Evolutionary conservation across 2,113 vertebrate genomes (phyloP), one percentile per base, ranked within the genome.

Genomic region (Nannospalax galili): DNA sequence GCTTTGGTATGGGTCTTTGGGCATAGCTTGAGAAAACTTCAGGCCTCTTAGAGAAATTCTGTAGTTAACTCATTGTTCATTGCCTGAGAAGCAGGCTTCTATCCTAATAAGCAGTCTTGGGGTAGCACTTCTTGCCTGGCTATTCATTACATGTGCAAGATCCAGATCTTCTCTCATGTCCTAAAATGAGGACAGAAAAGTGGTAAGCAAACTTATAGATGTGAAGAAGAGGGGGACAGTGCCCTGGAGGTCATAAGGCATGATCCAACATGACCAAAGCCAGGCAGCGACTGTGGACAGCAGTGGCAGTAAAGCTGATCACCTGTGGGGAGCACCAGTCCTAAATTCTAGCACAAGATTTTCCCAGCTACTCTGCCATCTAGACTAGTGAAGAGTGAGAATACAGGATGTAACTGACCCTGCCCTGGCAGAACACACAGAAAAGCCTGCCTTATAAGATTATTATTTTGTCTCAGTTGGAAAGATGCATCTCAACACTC

Each of bases 181-280:
- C 28, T 81, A 9, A 14, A 7, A 37, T 3, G 52, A 93, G 2
- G 42, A 30, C 65, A 75, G 56, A 72, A 81, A 88, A 40, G 4
- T 73, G 15, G 2, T 64, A 26, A 26, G 45, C 42, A 69, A 35
- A 70, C 24, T 7, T 85, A 26, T 40, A 14, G 15, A 19, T 42
- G 6, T 69, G 12, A 82, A 56, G 35, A 80, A 35, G 17, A 95
- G 10, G n/a, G 56, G 32, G 10, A 35, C n/a, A 28, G 17, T 56
- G 1, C n/a, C 10, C 24, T 35, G 20, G 20, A 72, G 3, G 7
- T 0, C 35, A 32, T 0, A 11, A 32, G 9, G n/a, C 28, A 30
- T 30, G 32, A 30, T 30, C 15, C 20, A 82, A 26, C 14, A 19
- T 40, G 42, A 80, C 12, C 22, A 89, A 72, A 88, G 17, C 64